These are phyloP conservation scores for Frankliniella fusca DNA, from an alignment of 2,888 invertebrate genomes.

Conservation along the genomic window DNA sequence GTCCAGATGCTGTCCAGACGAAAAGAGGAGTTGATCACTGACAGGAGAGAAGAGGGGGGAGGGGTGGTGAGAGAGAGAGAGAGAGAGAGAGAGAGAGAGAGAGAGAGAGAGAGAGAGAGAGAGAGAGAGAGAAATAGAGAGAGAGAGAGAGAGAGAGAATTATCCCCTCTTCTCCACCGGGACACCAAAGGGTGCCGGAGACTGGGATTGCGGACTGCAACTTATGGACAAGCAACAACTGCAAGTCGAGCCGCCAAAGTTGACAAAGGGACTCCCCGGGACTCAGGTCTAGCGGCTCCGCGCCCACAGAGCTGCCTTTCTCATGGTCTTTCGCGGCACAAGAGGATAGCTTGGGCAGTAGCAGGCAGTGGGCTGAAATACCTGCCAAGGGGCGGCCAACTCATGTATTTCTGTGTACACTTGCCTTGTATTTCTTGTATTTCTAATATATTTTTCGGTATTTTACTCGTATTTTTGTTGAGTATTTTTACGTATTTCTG, in stretches of 20 bases:
- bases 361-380: too few species aligned
- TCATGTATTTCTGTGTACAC: too few species aligned
- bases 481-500: too few species aligned
- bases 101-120: too few species aligned
- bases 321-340: not conserved
- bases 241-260: slow-evolving; percentile 15
- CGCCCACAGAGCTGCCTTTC: not conserved
- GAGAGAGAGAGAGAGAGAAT: not conserved
- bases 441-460: too few species aligned
- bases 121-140: too few species aligned
- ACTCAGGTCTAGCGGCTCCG: not conserved
- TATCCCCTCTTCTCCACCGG: not conserved
- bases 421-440: too few species aligned
- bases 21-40: not conserved
- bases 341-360: not conserved
- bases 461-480: too few species aligned
- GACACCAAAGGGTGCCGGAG: not conserved
- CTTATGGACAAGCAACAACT: slow-evolving; percentile 3
- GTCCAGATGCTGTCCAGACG: too few species aligned
- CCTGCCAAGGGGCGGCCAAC: too few species aligned
- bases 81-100: too few species aligned
- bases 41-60: not conserved
- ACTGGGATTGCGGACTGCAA: not conserved
- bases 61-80: too few species aligned
- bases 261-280: not conserved